Evolutionary conservation across 1,140 invertebrate species (phyloP).

Genomic region (Temnothorax curvispinosus): DNA sequence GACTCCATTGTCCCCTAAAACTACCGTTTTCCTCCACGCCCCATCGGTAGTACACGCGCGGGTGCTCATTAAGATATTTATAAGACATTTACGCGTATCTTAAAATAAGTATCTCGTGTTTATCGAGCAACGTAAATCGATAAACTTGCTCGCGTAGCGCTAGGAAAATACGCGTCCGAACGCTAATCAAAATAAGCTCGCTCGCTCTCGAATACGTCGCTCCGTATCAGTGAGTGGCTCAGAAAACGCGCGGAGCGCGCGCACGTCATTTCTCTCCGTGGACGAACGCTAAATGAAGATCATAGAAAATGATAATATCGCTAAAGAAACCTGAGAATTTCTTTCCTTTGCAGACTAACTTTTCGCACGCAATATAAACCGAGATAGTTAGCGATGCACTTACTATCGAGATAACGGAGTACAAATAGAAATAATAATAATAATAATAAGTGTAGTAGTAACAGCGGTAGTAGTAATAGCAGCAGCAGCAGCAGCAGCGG

Average conservation of each 20-base stretch:
- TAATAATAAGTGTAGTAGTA: slow-evolving; percentile 48
- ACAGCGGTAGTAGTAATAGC: slow-evolving; percentile 46
- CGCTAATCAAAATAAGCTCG: slow-evolving; percentile 49
- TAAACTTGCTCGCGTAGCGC: slow-evolving; percentile 42
- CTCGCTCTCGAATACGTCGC: slow-evolving; percentile 28
- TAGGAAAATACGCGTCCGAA: slow-evolving; percentile 46
- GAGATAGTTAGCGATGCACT: slow-evolving; percentile 53
- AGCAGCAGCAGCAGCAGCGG: slow-evolving; percentile 53
- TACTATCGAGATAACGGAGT: slow-evolving; percentile 65
- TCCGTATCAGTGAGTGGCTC: not conserved
- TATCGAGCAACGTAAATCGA: slow-evolving; percentile 54
- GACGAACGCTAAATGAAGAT: slow-evolving; percentile 24
- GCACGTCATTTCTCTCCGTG: not conserved
- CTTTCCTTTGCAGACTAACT: slow-evolving; percentile 61
- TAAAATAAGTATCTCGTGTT: slow-evolving; percentile 59
- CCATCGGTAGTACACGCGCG: slow-evolving; percentile 37
- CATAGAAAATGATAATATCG: slow-evolving; percentile 40
- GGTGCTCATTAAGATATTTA: slow-evolving; percentile 51
- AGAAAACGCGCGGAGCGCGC: not conserved
- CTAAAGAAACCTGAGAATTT: slow-evolving; percentile 61
- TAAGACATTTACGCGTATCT: slow-evolving; percentile 56
- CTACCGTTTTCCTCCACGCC: slow-evolving; percentile 7
- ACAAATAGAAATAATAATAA: slow-evolving; percentile 65
- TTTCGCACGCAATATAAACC: slow-evolving; percentile 52
- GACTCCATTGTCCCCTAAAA: slow-evolving; percentile 23